These are phyloP conservation scores for Carettochelys insculpta DNA, from an alignment of 2,113 vertebrate species.

Conservation along the genomic window DNA sequence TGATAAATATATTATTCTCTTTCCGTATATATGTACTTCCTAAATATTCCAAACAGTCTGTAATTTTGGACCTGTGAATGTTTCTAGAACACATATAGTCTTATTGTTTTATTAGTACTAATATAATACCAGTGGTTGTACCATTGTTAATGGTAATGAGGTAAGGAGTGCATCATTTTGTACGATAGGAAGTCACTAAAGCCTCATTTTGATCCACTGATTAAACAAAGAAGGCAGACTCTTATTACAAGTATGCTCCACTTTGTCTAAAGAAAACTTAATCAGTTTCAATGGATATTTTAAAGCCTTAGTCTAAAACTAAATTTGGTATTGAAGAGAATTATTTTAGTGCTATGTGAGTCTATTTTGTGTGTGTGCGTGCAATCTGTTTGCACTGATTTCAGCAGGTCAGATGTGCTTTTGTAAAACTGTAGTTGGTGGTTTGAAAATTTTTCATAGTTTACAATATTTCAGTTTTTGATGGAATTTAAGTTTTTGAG, in stretches of 20 bases:
- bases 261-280: background rate
- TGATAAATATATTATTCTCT: background rate
- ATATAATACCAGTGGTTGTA: background rate
- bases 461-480: background rate
- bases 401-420: fast-evolving
- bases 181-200: background rate
- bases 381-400: background rate
- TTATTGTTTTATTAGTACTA: background rate
- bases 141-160: background rate
- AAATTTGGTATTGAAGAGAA: background rate
- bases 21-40: background rate
- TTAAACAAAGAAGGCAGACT: background rate
- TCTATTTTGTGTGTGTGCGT: background rate
- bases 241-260: background rate
- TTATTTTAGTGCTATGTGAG: background rate
- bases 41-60: background rate
- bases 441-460: background rate
- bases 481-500: background rate
- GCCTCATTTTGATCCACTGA: background rate
- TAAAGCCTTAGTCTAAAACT: constrained; percentile 13
- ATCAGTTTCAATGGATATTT: background rate
- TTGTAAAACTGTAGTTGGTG: background rate
- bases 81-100: constrained; percentile 4
- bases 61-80: background rate
- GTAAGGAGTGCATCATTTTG: fast-evolving